Evolutionary conservation across 2,797 vertebrate species (phyloP), one percentile per base, ranked within the genome.

Genomic region (Ficedula albicollis): DNA sequence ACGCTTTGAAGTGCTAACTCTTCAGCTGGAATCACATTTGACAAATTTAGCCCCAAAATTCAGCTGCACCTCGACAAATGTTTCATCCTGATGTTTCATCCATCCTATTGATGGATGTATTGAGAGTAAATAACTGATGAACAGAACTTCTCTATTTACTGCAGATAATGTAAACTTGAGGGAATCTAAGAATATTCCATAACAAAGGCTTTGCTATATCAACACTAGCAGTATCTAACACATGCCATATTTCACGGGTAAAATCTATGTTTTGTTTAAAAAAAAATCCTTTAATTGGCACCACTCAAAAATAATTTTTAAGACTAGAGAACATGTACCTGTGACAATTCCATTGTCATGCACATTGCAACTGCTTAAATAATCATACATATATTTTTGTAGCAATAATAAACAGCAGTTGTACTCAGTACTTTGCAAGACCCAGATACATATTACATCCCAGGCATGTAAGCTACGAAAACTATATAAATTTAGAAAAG

Each of bases 231-330:
- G 23, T 15, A 56, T 6, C 26, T 54, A 67, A 38, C 23, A 55
- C 12, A 25, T 14, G 13, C 5, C 14, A 26, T 14, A 26, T 67
- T 74, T 59, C 29, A 81, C 16, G 13, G 38, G 36, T 15, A 49
- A 81, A 92, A 43, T 5, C n/a, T 52, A 48, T 1, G 13, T 23
- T 67, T 21, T 1, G 1, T 64, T 1, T 0, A 14, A 55, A 52
- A 48, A 43, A 48, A 75, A 44, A 18, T 27, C 7, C 25, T 81
- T 90, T 54, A 81, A 81, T 12, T 72, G 15, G 29, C 23, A 81
- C 8, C 17, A 68, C 7, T 64, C 17, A 48, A 84, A 88, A 89
- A 23, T 5, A 72, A 30, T 13, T 43, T 39, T 48, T 22, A 68
- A 54, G 23, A 87, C 17, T 1, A 55, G 16, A 38, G 27, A 51